Evolutionary conservation across 2,797 vertebrate species (phyloP).

Genomic region (Gambelia wislizenii): DNA sequence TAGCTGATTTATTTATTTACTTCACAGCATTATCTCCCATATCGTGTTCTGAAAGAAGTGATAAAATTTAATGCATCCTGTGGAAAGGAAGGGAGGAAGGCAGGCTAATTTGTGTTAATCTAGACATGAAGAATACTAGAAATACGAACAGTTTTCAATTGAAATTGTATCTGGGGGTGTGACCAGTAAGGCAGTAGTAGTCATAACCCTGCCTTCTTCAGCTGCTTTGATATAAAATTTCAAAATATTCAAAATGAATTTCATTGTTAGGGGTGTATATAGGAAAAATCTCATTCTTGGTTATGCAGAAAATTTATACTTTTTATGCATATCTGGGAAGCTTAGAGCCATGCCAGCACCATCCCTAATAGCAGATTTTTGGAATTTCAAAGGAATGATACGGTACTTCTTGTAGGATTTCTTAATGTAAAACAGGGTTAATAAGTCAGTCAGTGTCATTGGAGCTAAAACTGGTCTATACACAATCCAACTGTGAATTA

Average conservation of each 20-base stretch:
- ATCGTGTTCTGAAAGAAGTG: conserved; percentile 29
- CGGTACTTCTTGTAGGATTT: neutral
- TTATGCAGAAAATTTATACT: neutral
- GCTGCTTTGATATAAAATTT: conserved; percentile 27
- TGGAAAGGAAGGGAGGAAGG: neutral
- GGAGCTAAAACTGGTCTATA: neutral
- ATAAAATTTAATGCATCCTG: conserved; percentile 28
- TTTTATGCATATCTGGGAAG: neutral
- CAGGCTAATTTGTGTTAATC: neutral
- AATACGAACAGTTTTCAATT: conserved; percentile 53
- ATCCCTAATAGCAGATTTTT: neutral
- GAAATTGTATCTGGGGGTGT: conserved; percentile 36
- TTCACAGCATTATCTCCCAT: conserved; percentile 1
- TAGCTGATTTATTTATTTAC: conserved; percentile 43
- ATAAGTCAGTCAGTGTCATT: neutral
- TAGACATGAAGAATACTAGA: conserved; percentile 25
- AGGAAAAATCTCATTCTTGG: neutral
- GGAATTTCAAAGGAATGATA: neutral
- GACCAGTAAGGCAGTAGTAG: conserved; percentile 5
- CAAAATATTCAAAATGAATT: conserved; percentile 22
- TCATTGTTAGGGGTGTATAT: neutral
- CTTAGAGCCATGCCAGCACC: neutral
- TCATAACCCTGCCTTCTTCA: conserved; percentile 36
- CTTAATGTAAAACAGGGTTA: neutral
- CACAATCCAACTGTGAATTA: neutral